Percentiles rank a stretch among this genome's conserved stretches.
Evolutionary conservation across 2,888 invertebrate species (phyloP).

Genomic region (Papilio elwesi): DNA sequence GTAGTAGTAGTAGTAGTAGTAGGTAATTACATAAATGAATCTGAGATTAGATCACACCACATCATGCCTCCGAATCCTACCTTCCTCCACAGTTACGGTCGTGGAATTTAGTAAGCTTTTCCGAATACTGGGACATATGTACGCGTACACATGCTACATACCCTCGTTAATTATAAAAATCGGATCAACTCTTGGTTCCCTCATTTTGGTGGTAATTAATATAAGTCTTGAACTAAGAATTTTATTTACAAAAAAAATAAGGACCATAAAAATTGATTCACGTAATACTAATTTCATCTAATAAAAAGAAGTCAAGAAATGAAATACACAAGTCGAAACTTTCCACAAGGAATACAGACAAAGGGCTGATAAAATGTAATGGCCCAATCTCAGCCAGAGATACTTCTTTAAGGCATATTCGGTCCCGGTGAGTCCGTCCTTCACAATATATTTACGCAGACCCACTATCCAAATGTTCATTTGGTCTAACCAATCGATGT

Average conservation of each 20-base stretch:
- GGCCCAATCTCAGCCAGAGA: conserved; percentile 41
- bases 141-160: no score
- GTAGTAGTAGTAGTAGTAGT: no score
- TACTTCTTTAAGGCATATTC: conserved; percentile 44
- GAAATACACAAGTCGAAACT: not conserved
- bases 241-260: not conserved
- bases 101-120: no score
- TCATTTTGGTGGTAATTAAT: not conserved
- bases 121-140: no score
- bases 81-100: no score
- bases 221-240: not conserved
- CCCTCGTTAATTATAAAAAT: not conserved
- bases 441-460: conserved; percentile 49
- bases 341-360: conserved; percentile 43
- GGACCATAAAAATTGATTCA: not conserved
- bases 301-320: not conserved
- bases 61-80: no score
- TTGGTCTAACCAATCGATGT: conserved; percentile 48
- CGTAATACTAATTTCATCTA: not conserved
- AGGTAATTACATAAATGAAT: no score
- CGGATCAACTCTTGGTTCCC: not conserved
- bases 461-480: conserved; percentile 49
- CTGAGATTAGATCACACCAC: no score
- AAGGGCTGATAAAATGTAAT: conserved; percentile 24
- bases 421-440: conserved; percentile 51